Evolutionary conservation across 2,113 vertebrate species (phyloP).

Genomic region (Erpornis zantholeuca): DNA sequence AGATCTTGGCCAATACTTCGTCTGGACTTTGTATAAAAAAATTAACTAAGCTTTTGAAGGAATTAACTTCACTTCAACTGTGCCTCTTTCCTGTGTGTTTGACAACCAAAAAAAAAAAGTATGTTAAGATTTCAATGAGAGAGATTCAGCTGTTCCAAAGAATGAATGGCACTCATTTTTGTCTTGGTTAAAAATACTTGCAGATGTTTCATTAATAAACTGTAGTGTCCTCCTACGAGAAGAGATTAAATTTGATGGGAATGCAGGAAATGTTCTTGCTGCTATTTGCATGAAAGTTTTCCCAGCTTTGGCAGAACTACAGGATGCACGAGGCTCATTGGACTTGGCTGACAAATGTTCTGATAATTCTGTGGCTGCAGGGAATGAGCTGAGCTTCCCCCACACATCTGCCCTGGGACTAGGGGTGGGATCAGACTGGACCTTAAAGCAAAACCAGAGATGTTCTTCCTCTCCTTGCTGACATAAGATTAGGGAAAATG

Average conservation of each 20-base stretch:
- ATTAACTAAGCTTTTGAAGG: background rate
- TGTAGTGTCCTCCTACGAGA: background rate
- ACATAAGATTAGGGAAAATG: background rate
- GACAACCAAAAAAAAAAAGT: background rate
- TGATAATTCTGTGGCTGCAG: background rate
- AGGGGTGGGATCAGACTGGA: background rate
- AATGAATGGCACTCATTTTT: slow-evolving; percentile 17
- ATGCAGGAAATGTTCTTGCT: slow-evolving; percentile 32
- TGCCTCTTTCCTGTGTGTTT: background rate
- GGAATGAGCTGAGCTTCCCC: background rate
- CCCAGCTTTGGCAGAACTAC: background rate
- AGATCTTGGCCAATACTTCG: background rate
- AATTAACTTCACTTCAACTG: background rate
- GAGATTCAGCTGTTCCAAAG: slow-evolving; percentile 13
- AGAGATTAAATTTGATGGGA: slow-evolving; percentile 5
- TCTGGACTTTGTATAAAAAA: background rate
- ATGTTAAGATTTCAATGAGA: background rate
- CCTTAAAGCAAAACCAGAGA: background rate
- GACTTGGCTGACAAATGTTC: background rate
- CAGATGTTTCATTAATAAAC: slow-evolving; percentile 45
- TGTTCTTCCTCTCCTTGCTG: background rate
- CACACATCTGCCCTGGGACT: background rate
- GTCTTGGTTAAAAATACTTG: slow-evolving; percentile 40
- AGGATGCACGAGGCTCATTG: background rate
- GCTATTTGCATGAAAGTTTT: slow-evolving; percentile 7